These are phyloP conservation scores for Antedon mediterranea DNA, from an alignment of 53 echinoderm and acorn worm species.

Conservation along the genomic window DNA sequence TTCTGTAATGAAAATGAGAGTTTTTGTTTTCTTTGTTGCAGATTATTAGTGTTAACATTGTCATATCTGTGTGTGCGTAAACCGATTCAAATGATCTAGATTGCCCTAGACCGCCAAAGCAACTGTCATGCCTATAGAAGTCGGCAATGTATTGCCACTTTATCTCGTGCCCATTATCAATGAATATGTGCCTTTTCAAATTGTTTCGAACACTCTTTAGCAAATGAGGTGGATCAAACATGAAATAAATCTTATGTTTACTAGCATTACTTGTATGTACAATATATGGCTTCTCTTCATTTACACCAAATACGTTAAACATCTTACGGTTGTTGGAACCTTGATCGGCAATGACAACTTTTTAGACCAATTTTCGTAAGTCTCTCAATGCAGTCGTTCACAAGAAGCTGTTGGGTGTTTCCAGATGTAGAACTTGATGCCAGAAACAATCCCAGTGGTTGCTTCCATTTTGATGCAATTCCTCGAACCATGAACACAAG, in stretches of 20 bases:
- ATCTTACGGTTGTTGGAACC: not conserved
- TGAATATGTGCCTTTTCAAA: not conserved
- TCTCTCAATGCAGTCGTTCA: conserved; percentile 1
- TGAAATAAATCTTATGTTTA: conserved; percentile 9
- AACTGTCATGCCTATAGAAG: conserved; percentile 5
- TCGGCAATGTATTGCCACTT: conserved; percentile 15
- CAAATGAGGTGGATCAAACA: conserved; percentile 25
- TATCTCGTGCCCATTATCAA: conserved; percentile 1
- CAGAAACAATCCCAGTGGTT: conserved; percentile 16
- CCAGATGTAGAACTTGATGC: conserved; percentile 6
- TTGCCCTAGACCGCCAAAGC: too few species aligned
- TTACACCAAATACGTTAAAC: not conserved
- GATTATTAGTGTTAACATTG: too few species aligned
- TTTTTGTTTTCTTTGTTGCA: too few species aligned
- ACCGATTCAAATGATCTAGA: too few species aligned
- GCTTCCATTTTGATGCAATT: conserved; percentile 17
- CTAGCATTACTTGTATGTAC: not conserved
- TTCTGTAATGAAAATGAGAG: too few species aligned
- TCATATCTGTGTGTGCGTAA: too few species aligned
- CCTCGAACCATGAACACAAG: conserved; percentile 24
- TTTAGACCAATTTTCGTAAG: not conserved
- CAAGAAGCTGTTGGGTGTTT: not conserved
- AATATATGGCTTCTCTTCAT: conserved; percentile 1
- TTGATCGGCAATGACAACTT: not conserved
- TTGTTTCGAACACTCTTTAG: conserved; percentile 15